Evolutionary conservation across 2,113 vertebrate species (phyloP), one percentile per base, ranked within the genome.

Genomic region (Heloderma charlesbogerti): DNA sequence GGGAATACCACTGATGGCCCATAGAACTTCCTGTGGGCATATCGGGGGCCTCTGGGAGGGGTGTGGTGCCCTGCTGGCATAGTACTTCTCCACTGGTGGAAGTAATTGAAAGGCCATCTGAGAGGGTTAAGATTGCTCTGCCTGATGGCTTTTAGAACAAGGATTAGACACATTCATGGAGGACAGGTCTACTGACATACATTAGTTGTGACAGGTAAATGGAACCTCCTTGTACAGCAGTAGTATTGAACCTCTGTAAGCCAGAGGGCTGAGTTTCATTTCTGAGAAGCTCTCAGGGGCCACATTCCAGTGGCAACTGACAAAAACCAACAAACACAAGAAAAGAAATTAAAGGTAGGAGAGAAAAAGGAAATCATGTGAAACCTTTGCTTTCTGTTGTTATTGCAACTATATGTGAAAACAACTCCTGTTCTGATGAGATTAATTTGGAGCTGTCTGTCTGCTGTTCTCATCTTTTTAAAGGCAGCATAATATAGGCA

Each of bases 401-500:
- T 92, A 78, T 29, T 91, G 81, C 48, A 91, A 37, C 40, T 88
- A 15, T n/a, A 85, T 87, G 66, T 88, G 80, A 10, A 6, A 78
- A 45, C 92, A 83, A 48, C 22, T 6, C 0, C 31, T 91, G 1
- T 31, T 80, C 37, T 43, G 2, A 92, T 57, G 12, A 20, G 0
- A 0, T 80, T 91, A 92, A 91, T 93, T 94, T 87, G 81, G 48
- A 84, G n/a, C 80, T 83, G 25, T 81, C 80, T 83, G 29, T 81
- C 91, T 93, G 51, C 37, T 92, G 54, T 63, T 94, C 90, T 93
- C 3, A 1, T 88, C 81, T 92, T 91, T 93, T 92, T 91, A 93
- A 75, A 66, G 57, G 67, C 20, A 90, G 40, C 2, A 83, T 79
- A 16, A 92, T 88, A 91, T 37, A 4, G 0, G 0, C 8, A 0